Evolutionary conservation across 1,140 invertebrate species (phyloP).

Genomic region (Drosophila aff.): DNA sequence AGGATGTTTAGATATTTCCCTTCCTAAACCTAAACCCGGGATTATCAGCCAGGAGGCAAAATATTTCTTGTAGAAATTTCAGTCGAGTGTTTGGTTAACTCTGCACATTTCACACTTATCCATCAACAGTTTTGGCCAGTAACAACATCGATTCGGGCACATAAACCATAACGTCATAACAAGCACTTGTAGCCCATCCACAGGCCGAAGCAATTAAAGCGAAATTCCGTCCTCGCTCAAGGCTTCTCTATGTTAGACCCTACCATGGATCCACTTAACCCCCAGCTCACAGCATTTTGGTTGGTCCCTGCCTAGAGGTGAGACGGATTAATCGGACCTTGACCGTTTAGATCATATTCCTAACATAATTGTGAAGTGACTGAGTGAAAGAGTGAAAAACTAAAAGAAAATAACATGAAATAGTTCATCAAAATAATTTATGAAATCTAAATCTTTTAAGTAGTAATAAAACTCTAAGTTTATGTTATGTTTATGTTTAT

Average conservation of each 20-base stretch:
- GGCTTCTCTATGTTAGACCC: not conserved
- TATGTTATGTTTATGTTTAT: too few relatives aligned
- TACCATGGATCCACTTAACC: not conserved
- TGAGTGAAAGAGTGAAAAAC: not conserved
- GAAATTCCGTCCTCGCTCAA: conserved; percentile 38
- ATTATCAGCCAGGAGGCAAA: not conserved
- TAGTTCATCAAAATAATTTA: not conserved
- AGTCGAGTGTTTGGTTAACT: not conserved
- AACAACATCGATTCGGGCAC: conserved; percentile 41
- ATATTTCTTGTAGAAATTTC: not conserved
- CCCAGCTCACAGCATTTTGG: not conserved
- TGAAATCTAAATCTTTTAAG: too few relatives aligned
- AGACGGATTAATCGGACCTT: not conserved
- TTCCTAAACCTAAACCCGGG: not conserved
- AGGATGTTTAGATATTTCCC: not conserved
- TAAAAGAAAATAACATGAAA: not conserved
- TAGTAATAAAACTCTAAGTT: too few relatives aligned
- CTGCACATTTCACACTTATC: conserved; percentile 38
- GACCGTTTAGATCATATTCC: not conserved
- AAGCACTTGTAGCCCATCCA: conserved; percentile 27
- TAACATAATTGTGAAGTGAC: not conserved
- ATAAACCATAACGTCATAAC: conserved; percentile 39
- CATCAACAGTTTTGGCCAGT: conserved; percentile 42
- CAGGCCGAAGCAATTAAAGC: conserved; percentile 62
- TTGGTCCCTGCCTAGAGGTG: not conserved